Evolutionary conservation across 2,888 invertebrate species (phyloP), one percentile per base, ranked within the genome.

Genomic region (Erebia aethiops): DNA sequence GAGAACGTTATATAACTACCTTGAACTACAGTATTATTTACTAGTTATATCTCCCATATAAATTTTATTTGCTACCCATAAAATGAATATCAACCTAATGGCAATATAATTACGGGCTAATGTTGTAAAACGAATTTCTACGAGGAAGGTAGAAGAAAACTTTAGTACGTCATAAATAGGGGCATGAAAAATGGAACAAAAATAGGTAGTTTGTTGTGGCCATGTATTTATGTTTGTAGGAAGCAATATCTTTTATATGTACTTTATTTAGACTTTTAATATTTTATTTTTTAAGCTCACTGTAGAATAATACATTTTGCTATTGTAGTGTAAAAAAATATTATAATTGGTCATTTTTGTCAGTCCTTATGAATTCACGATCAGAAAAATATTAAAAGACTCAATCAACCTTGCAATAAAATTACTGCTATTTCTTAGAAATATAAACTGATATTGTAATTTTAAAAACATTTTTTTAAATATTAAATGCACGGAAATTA

Each of bases 141-240:
- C 10, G 58, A 54, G 49, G 61, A 67, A 73, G 78, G 72, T 69
- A 69, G 69, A 77, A 76, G 78, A 79, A 71, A 79, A 81, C 79
- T 85, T 85, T 82, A 83, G 77, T 84, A 78, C 81, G 80, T 83
- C 84, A 84, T 87, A 85, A 86, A 86, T 79, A 82, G 72, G 80
- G 77, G 73, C 77, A 71, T 70, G 79, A 82, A 84, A 84, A 85
- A 82, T 81, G 78, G 56, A 77, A 76, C 78, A 67, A 72, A 73
- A 69, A 60, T 69, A 69, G 56, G 51, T 61, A 71, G 65, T 67
- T 65, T 69, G 63, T 62, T 74, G 71, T 70, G 69, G 67, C 71
- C 70, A 74, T 68, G 56, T 60, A 67, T 67, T 61, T 74, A 52
- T 63, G 18, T 65, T 74, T 70, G 41, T 61, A 67, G 56, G 63